phyloP scores from a whole-genome alignment of 2,888 invertebrate species.

The Tenthredo mesomela region DNA sequence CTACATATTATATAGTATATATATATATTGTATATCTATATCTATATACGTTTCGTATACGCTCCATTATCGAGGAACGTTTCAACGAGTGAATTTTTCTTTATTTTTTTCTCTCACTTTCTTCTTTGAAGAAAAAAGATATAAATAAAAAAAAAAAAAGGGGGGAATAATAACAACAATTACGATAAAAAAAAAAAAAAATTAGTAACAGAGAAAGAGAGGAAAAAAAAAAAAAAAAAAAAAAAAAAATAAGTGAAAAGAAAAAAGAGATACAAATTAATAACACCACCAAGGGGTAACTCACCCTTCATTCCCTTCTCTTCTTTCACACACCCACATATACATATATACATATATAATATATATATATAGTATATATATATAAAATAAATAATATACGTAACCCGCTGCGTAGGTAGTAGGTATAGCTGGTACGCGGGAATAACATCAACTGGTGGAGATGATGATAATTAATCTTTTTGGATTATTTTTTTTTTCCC shows the following conservation, averaged over 20 bases:
- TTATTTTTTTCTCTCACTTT: background rate
- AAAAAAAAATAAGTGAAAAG: background rate
- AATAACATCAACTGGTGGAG: conserved; percentile 44
- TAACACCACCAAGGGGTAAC: conserved; percentile 34
- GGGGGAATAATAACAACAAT: background rate
- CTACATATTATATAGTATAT: background rate
- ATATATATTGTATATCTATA: background rate
- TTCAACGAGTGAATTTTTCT: conserved; percentile 9
- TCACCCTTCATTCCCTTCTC: background rate
- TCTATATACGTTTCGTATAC: background rate
- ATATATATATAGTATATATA: background rate
- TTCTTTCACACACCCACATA: background rate
- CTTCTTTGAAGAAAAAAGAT: conserved; percentile 7
- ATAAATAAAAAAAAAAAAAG: too few species aligned
- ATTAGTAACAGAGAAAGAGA: background rate
- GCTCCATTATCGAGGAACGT: conserved; percentile 43
- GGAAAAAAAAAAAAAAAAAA: background rate
- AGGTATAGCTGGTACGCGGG: background rate
- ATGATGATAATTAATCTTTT: conserved; percentile 50
- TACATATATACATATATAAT: background rate
- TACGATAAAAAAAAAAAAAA: background rate
- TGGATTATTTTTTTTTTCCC: background rate
- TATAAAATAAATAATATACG: conserved; percentile 39
- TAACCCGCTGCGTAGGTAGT: background rate
- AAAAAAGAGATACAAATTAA: conserved; percentile 20